phyloP scores from a whole-genome alignment of 2,113 vertebrate species.

The Bagarius yarrelli region DNA sequence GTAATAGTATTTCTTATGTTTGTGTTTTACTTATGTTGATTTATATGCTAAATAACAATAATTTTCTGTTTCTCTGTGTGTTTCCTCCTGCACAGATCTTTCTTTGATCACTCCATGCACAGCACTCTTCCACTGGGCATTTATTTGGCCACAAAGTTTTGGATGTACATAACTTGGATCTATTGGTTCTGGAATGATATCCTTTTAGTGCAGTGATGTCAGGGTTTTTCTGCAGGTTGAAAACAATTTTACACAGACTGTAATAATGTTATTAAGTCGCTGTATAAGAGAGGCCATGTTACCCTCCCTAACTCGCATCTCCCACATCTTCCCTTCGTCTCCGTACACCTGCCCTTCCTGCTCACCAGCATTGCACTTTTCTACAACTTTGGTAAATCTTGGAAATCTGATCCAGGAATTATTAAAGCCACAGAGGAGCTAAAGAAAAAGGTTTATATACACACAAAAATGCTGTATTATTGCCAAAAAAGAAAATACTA shows the following conservation, averaged over 20 bases:
- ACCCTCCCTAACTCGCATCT: conserved; percentile 78
- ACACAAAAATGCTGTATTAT: not conserved
- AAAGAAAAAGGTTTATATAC: conserved; percentile 90
- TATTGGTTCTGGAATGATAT: conserved; percentile 99
- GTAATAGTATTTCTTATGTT: not conserved
- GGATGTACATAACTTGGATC: conserved; percentile 99
- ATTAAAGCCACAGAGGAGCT: conserved; percentile 99
- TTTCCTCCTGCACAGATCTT: conserved; percentile 74
- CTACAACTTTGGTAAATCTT: conserved; percentile 99
- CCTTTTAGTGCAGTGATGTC: conserved; percentile 71
- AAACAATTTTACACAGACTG: not conserved
- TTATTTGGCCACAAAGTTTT: conserved; percentile 98
- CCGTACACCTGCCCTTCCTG: conserved; percentile 93
- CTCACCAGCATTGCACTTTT: conserved; percentile 91
- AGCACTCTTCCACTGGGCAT: conserved; percentile 97
- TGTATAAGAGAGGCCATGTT: not conserved
- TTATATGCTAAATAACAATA: not conserved
- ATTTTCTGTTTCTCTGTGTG: not conserved
- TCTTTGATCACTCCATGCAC: conserved; percentile 99
- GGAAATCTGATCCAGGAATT: conserved; percentile 98
- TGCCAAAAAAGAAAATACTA: not conserved
- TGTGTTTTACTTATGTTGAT: not conserved
- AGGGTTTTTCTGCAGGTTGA: not conserved
- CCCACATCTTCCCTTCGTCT: conserved; percentile 90
- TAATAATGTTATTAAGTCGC: not conserved